Evolutionary conservation across 2,888 invertebrate species (phyloP), one percentile per base, ranked within the genome.

Genomic region (Malthinus seriepunctatus): DNA sequence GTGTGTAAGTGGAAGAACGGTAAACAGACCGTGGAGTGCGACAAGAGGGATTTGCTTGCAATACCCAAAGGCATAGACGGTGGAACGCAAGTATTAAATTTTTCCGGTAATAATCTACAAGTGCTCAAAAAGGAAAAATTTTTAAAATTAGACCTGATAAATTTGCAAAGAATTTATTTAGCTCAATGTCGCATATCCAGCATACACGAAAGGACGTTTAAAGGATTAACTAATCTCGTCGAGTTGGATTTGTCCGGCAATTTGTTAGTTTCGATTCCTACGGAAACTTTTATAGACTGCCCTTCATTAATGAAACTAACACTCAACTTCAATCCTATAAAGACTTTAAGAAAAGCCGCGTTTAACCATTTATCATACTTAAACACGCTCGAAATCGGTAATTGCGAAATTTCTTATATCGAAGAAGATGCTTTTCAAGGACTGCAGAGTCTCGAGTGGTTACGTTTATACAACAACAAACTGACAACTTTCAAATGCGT

Each of bases 1-100:
- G 82, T 86, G 56, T 95, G 95, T 82, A 93, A 93, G 77, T 95
- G 95, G 95, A 94, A 93, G 78, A 89, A 90, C 73, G 95, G 95
- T 46, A 95, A 95, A 74, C 89, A 93, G 75, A 91, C 91, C 66
- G 93, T 93, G 48, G 93, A 95, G 77, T 95, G 95, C 79, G 85
- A 88, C 48, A 88, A 89, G 63, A 89, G 89, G 73, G 88, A 87
- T 52, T 81, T 95, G 52, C 85, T 88, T 64, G 83, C 86, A 8
- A 86, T 95, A 56, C 95, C 95, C 1, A 86, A 86, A 68, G 87
- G 89, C 51, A 86, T 95, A 70, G 90, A 93, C 75, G 84, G 88
- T 15, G 90, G 89, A 71, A 94, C 94, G 0, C 93, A 94, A 82
- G 94, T 95, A 34, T 81, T 95, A 53, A 92, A 94, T 76, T 87